phyloP scores from a whole-genome alignment of 1,140 invertebrate genomes.

The Rhynchophorus ferrugineus region DNA sequence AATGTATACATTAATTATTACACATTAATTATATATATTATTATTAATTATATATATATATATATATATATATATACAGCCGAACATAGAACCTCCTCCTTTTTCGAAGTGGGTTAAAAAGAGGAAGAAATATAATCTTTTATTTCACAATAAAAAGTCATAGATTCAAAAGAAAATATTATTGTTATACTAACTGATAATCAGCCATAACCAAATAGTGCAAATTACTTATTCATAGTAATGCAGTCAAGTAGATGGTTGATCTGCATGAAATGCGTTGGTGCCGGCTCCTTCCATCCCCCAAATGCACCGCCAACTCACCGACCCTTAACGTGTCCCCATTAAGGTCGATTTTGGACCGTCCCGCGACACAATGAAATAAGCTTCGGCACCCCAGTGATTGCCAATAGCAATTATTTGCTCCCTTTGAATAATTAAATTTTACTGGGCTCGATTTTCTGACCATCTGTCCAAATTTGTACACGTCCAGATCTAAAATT shows the following conservation, averaged over 20 bases:
- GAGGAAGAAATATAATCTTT: no score
- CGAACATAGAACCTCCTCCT: no score
- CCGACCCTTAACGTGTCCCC: slow-evolving; percentile 5
- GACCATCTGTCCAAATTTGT: slow-evolving; percentile 38
- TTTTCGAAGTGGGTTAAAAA: no score
- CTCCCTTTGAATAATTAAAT: slow-evolving; percentile 42
- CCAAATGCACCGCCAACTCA: slow-evolving; percentile 3
- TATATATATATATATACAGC: no score
- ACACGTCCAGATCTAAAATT: slow-evolving; percentile 28
- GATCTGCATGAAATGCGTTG: slow-evolving; percentile 28
- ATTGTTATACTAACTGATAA: no score
- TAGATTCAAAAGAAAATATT: no score
- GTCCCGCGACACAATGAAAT: slow-evolving; percentile 19
- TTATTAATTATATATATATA: no score
- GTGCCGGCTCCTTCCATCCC: slow-evolving; percentile 18
- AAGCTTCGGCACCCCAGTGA: slow-evolving; percentile 24
- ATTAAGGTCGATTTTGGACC: slow-evolving; percentile 27
- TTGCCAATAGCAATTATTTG: slow-evolving; percentile 39
- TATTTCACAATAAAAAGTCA: no score
- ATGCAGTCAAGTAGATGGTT: slow-evolving; percentile 35
- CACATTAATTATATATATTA: no score
- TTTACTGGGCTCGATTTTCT: slow-evolving; percentile 36
- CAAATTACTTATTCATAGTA: slow-evolving; percentile 34
- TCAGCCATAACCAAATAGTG: slow-evolving; percentile 19
- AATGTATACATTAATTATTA: no score